Evolutionary conservation across 2,113 vertebrate species (phyloP).

Genomic region (Apteryx mantelli): DNA sequence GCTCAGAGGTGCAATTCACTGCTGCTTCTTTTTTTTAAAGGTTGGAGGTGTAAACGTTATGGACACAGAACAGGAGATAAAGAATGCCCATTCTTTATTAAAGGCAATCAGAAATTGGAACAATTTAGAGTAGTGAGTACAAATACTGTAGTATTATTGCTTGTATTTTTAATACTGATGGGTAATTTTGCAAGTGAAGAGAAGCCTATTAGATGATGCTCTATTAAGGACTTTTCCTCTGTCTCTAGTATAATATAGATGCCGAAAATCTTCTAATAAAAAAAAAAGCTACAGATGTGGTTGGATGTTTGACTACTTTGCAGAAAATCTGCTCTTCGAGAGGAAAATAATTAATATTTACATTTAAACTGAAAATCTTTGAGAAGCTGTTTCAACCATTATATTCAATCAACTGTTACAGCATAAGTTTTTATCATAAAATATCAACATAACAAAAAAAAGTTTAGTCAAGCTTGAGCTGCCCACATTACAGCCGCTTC

Average conservation of each 20-base stretch:
- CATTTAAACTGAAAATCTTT: slow-evolving; percentile 22
- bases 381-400: not conserved
- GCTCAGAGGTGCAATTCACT: slow-evolving; percentile 39
- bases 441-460: slow-evolving; percentile 14
- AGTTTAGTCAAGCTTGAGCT: slow-evolving; percentile 38
- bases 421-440: slow-evolving; percentile 1
- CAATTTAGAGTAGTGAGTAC: slow-evolving; percentile 97
- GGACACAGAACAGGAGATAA: slow-evolving; percentile 95
- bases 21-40: slow-evolving; percentile 75
- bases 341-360: slow-evolving; percentile 27
- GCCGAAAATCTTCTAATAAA: slow-evolving; percentile 32
- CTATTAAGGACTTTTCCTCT: slow-evolving; percentile 45
- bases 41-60: slow-evolving; percentile 96
- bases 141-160: not conserved
- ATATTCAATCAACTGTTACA: not conserved
- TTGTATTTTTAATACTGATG: not conserved
- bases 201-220: not conserved
- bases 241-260: slow-evolving; percentile 37
- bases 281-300: slow-evolving; percentile 41
- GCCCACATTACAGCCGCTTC: slow-evolving; percentile 18
- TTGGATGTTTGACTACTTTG: slow-evolving; percentile 53
- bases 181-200: slow-evolving; percentile 1
- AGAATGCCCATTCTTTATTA: slow-evolving; percentile 97
- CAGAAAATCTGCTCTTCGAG: slow-evolving; percentile 21
- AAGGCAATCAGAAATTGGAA: slow-evolving; percentile 97